Base-by-base conservation (phyloP, 2,888 invertebrate genomes). In the Agrypnus murinus region DNA sequence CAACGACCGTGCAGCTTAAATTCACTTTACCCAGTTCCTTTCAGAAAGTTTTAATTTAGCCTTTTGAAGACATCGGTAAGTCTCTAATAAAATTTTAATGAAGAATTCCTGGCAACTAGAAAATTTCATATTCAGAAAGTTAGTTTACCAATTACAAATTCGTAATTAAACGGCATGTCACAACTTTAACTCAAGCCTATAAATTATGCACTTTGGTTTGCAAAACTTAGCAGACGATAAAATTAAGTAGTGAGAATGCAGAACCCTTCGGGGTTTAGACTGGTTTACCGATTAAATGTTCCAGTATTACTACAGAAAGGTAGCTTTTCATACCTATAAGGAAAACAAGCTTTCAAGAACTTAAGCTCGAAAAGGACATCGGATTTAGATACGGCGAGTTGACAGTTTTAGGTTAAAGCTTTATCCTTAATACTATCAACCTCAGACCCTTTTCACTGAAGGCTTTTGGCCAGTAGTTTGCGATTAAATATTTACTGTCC, bases 281-380 rank as follows among this genome's bases (percentile, higher is more conserved):
- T 57, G 40, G 59, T 59, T 59, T 59, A 17, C 59, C n/a, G 19
- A 59, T 19, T 59, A 25, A 59, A 59, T 59, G 34, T 59, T 59
- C n/a, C 19, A 59, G 34, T 31, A 12, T 43, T 43, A 12, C 31
- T n/a, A 59, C 31, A 40, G 59, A 59, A 43, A 43, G 34, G 59
- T 43, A 6, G 40, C 62, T 62, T 62, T 60, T 32, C 48, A 62
- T 59, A 65, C 46, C 57, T 55, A 46, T 65, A 57, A 43, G 31
- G 36, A 53, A 57, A 36, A 65, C 14, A 50, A 60, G 40, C 50
- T 53, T 60, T 67, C 32, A 60, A 36, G n/a, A 60, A 53, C 40
- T 60, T 67, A 60, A 58, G 58, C 48, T 59, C 57, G 46, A 60
- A 67, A 60, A 59, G 66, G 48, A 66, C 59, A 66, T 66, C 66